Percentiles rank a stretch among this genome's conserved stretches.
Evolutionary conservation across 2,113 vertebrate species (phyloP).

Genomic region (Helogale parvula): DNA sequence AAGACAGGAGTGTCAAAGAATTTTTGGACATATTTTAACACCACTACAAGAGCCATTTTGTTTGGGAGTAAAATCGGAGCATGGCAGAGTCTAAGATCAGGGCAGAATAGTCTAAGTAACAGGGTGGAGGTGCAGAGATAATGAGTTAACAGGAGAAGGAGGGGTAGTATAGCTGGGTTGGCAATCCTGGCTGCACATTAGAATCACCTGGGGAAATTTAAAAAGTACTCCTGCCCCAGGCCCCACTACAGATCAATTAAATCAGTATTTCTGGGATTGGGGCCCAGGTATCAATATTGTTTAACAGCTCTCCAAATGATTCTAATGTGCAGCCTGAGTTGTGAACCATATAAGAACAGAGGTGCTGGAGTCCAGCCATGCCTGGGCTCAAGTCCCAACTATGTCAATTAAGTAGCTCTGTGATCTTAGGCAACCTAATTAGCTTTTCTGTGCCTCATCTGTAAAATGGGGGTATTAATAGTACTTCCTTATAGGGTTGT

Average conservation of each 20-base stretch:
- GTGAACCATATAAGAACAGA: background rate
- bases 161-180: background rate
- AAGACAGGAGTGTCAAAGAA: background rate
- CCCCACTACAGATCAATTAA: background rate
- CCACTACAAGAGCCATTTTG: background rate
- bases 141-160: background rate
- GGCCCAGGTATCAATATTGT: constrained; percentile 6
- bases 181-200: background rate
- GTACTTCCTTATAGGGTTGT: background rate
- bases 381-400: background rate
- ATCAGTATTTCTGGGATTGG: constrained; percentile 5
- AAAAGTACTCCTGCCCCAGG: background rate
- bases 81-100: background rate
- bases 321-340: background rate
- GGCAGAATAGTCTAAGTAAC: background rate
- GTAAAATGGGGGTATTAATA: constrained; percentile 38
- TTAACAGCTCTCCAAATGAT: constrained; percentile 35
- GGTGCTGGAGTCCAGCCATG: background rate
- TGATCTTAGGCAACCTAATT: constrained; percentile 10
- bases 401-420: background rate
- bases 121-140: background rate
- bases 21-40: background rate
- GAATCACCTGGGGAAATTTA: constrained; percentile 39
- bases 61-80: background rate
- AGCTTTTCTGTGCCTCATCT: constrained; percentile 41